These are phyloP conservation scores for Parthenolecanium corni DNA, from an alignment of 2,888 invertebrate genomes.

Conservation along the genomic window DNA sequence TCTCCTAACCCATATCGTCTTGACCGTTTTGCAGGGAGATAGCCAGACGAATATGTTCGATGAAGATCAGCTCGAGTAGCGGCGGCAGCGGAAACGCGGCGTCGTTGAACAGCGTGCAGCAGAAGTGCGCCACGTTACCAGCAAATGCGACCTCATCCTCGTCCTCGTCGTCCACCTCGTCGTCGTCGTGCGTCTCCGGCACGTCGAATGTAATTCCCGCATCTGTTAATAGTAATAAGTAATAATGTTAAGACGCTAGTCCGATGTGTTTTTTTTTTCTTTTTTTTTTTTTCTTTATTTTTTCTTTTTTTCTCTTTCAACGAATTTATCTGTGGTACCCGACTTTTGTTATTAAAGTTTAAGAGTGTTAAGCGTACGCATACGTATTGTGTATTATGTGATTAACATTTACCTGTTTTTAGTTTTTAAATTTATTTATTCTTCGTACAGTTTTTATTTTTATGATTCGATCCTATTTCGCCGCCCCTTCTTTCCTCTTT, in stretches of 20 bases:
- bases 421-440: slow-evolving; percentile 4
- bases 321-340: slow-evolving; percentile 6
- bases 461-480: too few species aligned
- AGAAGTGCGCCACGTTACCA: slow-evolving; percentile 78
- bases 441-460: not conserved
- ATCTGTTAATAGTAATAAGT: slow-evolving; percentile 7
- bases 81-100: slow-evolving; percentile 36
- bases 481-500: too few species aligned
- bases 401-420: slow-evolving; percentile 26
- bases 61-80: slow-evolving; percentile 46
- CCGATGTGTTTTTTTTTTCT: not conserved
- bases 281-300: not conserved
- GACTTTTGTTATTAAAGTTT: slow-evolving; percentile 8
- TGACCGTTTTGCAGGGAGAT: slow-evolving; percentile 52
- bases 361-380: slow-evolving; percentile 5
- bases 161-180: slow-evolving; percentile 9
- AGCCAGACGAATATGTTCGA: slow-evolving; percentile 52
- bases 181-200: slow-evolving; percentile 19
- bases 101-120: slow-evolving; percentile 43
- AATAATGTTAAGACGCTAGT: not conserved
- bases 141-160: slow-evolving; percentile 32
- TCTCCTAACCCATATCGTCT: too few species aligned
- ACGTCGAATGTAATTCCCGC: not conserved
- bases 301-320: not conserved
- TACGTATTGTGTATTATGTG: slow-evolving; percentile 19